Percentiles rank a stretch among this genome's conserved stretches.
phyloP scores from a whole-genome alignment of 2,888 invertebrate species.

The Gisinianus flammeolus region DNA sequence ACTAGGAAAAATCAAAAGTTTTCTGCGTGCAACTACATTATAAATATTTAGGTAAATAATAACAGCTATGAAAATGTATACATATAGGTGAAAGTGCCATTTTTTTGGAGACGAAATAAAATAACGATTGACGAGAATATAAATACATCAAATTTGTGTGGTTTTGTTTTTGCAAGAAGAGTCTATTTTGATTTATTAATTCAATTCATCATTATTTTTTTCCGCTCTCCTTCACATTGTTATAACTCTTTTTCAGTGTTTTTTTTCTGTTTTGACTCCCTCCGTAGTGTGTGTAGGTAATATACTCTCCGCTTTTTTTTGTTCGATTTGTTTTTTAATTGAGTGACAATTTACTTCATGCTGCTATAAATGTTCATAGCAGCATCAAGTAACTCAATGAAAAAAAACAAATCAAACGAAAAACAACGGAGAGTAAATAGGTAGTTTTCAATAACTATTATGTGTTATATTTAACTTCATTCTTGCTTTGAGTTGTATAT shows the following conservation, averaged over 20 bases:
- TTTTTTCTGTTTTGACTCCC: too few species aligned
- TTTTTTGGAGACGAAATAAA: conserved; percentile 14
- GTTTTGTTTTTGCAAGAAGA: conserved; percentile 27
- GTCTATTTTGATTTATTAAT: conserved; percentile 2
- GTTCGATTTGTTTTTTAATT: not conserved
- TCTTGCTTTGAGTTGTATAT: too few species aligned
- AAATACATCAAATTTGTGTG: not conserved
- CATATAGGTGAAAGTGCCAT: conserved; percentile 31
- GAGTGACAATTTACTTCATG: too few species aligned
- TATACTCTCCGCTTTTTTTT: too few species aligned
- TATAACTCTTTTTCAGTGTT: too few species aligned
- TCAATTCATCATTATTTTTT: conserved; percentile 1
- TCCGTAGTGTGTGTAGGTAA: too few species aligned
- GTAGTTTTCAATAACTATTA: too few species aligned
- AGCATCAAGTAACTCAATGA: too few species aligned
- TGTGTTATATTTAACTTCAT: too few species aligned
- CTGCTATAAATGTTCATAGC: too few species aligned
- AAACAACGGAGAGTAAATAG: too few species aligned
- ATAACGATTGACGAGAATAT: not conserved
- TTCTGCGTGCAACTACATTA: not conserved
- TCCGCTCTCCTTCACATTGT: not conserved
- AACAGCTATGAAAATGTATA: conserved; percentile 8
- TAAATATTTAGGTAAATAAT: not conserved
- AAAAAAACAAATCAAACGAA: too few species aligned
- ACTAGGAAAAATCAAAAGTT: not conserved